A percentile compares a stretch with the other conserved stretches of the same genome.
Conservation (phyloP, 92 coral and sea anemone species). For the Isaurus tuberculatus region DNA sequence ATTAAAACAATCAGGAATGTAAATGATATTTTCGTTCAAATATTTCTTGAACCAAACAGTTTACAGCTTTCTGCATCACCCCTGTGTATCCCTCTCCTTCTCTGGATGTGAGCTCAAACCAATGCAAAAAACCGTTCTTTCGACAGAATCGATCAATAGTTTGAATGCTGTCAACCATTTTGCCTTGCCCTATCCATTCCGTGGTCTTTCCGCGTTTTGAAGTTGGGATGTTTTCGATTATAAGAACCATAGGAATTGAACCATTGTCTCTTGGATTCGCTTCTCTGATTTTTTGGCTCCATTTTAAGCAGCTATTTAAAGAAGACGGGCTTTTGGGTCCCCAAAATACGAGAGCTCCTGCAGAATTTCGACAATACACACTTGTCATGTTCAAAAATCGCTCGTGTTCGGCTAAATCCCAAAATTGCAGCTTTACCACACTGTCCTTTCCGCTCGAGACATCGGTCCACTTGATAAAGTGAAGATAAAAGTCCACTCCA, state of each 20-base stretch:
- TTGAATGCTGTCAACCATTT: slow-evolving; percentile 73
- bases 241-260: slow-evolving; percentile 79
- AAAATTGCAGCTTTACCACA: slow-evolving; percentile 84
- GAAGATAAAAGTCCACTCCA: slow-evolving; percentile 86
- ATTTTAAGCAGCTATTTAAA: slow-evolving; percentile 76
- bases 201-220: slow-evolving; percentile 82
- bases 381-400: slow-evolving; percentile 87
- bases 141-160: slow-evolving; percentile 79
- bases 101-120: slow-evolving; percentile 84
- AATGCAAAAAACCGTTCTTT: slow-evolving; percentile 75
- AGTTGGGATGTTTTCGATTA: slow-evolving; percentile 87
- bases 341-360: slow-evolving; percentile 90
- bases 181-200: slow-evolving; percentile 89
- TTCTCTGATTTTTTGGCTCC: slow-evolving; percentile 89
- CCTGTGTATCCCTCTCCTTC: slow-evolving; percentile 86
- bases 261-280: slow-evolving; percentile 70
- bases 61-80: slow-evolving; percentile 77
- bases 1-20: slow-evolving; percentile 41
- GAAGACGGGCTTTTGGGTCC: slow-evolving; percentile 93
- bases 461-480: slow-evolving; percentile 79
- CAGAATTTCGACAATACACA: slow-evolving; percentile 85
- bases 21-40: slow-evolving; percentile 63
- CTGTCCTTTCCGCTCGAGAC: slow-evolving; percentile 57
- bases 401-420: slow-evolving; percentile 95
- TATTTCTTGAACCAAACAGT: slow-evolving; percentile 78